Evolutionary conservation across 2,797 vertebrate genomes (phyloP), one percentile per base, ranked within the genome.

Genomic region (Anguilla pacifica): DNA sequence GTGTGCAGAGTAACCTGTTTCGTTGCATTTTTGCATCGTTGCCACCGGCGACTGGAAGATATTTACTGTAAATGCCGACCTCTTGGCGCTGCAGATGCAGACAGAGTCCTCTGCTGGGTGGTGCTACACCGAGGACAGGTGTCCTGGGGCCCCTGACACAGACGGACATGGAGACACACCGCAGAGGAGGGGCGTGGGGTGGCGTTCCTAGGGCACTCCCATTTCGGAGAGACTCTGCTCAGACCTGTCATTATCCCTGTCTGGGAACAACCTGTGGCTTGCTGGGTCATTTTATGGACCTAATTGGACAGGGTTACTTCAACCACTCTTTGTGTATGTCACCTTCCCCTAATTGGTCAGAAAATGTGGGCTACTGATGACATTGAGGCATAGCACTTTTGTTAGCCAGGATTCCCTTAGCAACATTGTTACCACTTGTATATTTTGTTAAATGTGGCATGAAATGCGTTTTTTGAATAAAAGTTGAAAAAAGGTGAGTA

Each of bases 211-310:
- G 46, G 51, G 46, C 43, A 13, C 79, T 82, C 43, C 79, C 79
- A 3, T 35, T 82, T 49, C 51, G 43, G n/a, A 51, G 43, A 82
- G 43, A 82, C 43, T 19, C 77, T n/a, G 79, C 46, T 82, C 19
- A 25, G 35, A 82, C 79, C 46, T 4, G 22, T 82, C 79, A 82
- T 82, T 82, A 82, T 49, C 72, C 39, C 46, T 82, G 79, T 82
- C 79, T 82, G 79, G 79, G 79, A 82, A 82, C 19, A 82, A 51
- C 43, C 79, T 49, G 46, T 51, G 79, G 46, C 79, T n/a, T 82
- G 79, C 51, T 7, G 28, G 79, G 79, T 82, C 46, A n/a, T 51
- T 51, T 82, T 82, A 25, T 82, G 25, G 43, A 51, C 46, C 43
- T n/a, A 49, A n/a, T 82, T 10, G 46, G 43, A 81, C 79, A n/a